Base-by-base conservation (phyloP, 1,140 invertebrate species). In the Araneus ventricosus region DNA sequence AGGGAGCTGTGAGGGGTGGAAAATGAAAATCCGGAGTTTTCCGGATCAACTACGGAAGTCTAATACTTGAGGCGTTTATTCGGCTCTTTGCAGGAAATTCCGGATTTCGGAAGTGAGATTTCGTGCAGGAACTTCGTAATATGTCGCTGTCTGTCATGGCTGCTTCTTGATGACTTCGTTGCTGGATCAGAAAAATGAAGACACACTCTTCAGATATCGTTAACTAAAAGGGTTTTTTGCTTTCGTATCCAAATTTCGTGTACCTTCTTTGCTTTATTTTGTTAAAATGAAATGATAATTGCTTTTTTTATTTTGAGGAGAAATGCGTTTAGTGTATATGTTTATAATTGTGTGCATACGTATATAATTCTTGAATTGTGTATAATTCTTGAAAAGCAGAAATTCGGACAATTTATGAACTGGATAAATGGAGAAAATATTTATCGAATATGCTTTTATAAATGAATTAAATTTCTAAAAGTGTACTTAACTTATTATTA, bases 91-190 rank as follows among this genome's bases (percentile, higher is more conserved):
- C 79, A 90, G 88, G 88, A 90, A 90, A 90, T 90, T n/a, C n/a
- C n/a, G n/a, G n/a, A n/a, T n/a, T 90, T 90, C 88, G 88, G 88
- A 90, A 82, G 88, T 82, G 75, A 82, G 41, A 75, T 90, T 90
- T 75, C 88, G 88, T 80, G 88, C 88, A 90, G 88, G 88, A 90
- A 90, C 88, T 90, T 75, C 52, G 52, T 82, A 90, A 90, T 90
- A 90, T 82, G 88, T 90, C 88, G 75, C 67, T 88, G 88, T 57
- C 52, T 82, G 45, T 75, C 88, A 75, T 39, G 27, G 37, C 30
- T 34, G 37, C 22, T 59, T n/a, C 67, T 61, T 63, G 75, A 90
- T 90, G 52, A 61, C 75, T 89, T 82, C 17, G 88, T 90, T 82
- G 57, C 37, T 37, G 34, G 34, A 2, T 34, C 34, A 24, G 67